A percentile compares a stretch with the other conserved stretches of the same genome.
Conservation (phyloP, 1,140 invertebrate genomes). For the Pseudomyrmex dendroicus region DNA sequence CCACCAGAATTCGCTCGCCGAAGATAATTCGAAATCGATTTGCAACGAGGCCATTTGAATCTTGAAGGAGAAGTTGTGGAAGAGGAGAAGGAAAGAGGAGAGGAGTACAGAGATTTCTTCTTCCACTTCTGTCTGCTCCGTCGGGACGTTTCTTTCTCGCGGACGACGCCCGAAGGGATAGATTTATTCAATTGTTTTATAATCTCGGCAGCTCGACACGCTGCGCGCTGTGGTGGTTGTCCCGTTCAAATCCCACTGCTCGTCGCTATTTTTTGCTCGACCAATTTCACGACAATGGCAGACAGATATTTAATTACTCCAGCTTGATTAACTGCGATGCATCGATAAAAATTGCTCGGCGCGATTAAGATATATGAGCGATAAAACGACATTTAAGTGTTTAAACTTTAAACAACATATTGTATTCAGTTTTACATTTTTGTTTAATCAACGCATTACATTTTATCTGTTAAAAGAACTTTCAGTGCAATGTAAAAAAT, state of each 20-base stretch:
- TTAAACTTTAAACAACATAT: too few relatives aligned
- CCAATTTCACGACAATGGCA: conserved; percentile 7
- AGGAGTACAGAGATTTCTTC: conserved; percentile 57
- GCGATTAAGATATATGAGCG: background rate
- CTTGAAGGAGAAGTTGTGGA: conserved; percentile 56
- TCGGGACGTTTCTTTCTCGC: conserved; percentile 13
- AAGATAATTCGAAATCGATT: conserved; percentile 81
- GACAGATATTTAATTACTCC: conserved; percentile 46
- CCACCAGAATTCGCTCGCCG: conserved; percentile 69
- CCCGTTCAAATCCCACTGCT: background rate
- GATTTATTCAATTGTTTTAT: conserved; percentile 71
- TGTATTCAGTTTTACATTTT: too few relatives aligned
- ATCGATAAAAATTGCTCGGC: background rate
- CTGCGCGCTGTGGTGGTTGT: conserved; percentile 12
- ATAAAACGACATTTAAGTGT: background rate
- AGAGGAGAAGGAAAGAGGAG: background rate
- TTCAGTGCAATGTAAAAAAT: conserved; percentile 23
- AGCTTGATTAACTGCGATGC: conserved; percentile 1
- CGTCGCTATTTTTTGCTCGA: background rate
- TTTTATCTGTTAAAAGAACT: background rate
- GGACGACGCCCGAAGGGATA: background rate
- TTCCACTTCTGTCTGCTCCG: conserved; percentile 21
- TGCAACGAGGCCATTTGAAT: conserved; percentile 79
- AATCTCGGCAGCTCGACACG: conserved; percentile 58
- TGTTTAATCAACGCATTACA: background rate